A percentile compares a stretch with the other conserved stretches of the same genome.
Conservation (phyloP, 2,888 invertebrate species). For the Colletes collaris region DNA sequence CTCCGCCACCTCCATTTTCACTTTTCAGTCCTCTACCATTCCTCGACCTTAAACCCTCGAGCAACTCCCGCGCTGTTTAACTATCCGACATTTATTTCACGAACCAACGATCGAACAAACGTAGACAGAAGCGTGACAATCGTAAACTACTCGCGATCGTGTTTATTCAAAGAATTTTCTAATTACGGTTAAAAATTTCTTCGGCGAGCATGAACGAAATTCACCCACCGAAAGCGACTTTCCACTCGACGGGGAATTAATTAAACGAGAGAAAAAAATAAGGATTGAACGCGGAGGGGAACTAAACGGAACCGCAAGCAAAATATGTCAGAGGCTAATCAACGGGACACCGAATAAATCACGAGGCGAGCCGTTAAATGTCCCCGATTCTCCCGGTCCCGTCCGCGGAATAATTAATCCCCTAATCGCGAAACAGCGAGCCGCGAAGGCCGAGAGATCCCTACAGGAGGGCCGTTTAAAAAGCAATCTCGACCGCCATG, state of each 20-base stretch:
- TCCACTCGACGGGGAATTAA: no score
- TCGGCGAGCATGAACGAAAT: not conserved
- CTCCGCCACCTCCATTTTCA: no score
- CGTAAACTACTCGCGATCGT: no score
- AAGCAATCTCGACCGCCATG: conserved; percentile 70
- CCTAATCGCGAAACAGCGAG: conserved; percentile 66
- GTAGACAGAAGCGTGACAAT: no score
- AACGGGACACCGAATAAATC: conserved; percentile 38
- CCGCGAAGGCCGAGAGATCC: conserved; percentile 34
- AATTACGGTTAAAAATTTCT: no score
- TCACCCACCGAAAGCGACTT: not conserved
- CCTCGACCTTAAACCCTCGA: no score
- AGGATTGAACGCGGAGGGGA: not conserved
- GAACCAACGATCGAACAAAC: no score
- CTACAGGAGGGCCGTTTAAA: conserved; percentile 65
- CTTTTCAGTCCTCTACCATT: no score
- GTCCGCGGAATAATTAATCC: conserved; percentile 74
- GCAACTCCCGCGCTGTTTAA: no score
- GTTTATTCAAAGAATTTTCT: no score
- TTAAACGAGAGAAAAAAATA: not conserved
- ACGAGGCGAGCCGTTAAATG: conserved; percentile 50
- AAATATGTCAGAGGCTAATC: conserved; percentile 43
- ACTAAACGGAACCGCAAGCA: not conserved
- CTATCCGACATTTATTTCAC: no score
- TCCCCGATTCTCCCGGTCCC: conserved; percentile 59